A percentile compares a stretch with the other conserved stretches of the same genome.
Conservation (phyloP, 2,113 vertebrate species). For the Pollimyrus isidori region DNA sequence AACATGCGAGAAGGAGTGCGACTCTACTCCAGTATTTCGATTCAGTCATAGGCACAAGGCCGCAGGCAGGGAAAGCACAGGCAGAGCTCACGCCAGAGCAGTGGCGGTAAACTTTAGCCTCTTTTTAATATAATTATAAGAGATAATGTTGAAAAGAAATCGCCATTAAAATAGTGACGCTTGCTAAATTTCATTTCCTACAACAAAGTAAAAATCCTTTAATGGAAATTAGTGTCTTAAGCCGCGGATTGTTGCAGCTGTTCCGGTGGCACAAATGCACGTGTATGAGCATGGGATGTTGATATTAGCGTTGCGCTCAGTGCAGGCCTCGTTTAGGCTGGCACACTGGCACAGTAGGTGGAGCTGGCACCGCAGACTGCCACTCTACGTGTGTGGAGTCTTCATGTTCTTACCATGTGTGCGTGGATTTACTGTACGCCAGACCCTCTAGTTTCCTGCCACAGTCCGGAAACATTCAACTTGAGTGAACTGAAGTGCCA, state of each 20-base stretch:
- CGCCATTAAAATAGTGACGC: not conserved
- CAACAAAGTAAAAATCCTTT: not conserved
- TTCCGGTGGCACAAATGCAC: not conserved
- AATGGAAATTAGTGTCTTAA: not conserved
- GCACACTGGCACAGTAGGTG: not conserved
- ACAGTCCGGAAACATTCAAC: not conserved
- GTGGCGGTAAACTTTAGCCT: not conserved
- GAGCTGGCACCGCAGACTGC: not conserved
- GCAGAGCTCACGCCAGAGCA: too few species aligned
- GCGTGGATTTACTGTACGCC: not conserved
- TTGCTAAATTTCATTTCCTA: not conserved
- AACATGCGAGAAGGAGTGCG: too few species aligned
- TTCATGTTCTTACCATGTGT: not conserved
- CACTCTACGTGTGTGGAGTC: not conserved
- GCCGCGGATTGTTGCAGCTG: not conserved
- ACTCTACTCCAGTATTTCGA: too few species aligned
- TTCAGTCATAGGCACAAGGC: too few species aligned
- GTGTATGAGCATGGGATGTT: not conserved
- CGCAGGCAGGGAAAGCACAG: too few species aligned
- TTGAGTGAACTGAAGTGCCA: not conserved
- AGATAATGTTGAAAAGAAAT: not conserved
- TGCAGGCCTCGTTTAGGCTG: not conserved
- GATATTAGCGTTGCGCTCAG: not conserved
- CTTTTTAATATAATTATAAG: not conserved
- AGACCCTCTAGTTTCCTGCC: not conserved